Base-by-base conservation (phyloP, 2,888 invertebrate genomes). In the Myathropa florea region DNA sequence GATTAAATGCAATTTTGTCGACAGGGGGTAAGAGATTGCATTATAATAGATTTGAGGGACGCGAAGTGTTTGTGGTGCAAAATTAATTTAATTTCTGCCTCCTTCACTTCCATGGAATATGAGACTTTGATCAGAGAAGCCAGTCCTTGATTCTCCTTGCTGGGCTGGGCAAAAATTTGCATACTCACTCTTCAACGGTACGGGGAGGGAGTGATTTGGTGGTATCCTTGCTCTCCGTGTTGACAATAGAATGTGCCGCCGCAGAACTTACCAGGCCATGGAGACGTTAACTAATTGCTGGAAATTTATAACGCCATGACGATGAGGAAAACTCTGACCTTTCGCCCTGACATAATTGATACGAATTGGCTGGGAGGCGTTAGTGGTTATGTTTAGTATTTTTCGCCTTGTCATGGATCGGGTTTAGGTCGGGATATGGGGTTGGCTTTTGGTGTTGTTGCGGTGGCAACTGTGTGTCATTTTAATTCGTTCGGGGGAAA, bases 251-350 rank as follows among this genome's bases (percentile, higher is more conserved):
- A 46, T 46, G 46, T 18, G 46, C 46, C 0, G 46, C 18, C 0
- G 46, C 18, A 23, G 23, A 21, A 53, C 18, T 59, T 64, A 23
- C 28, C 59, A 12, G 36, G 53, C 73, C 39, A 64, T 14, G n/a
- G 75, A 60, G 65, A 26, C 53, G 33, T n/a, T 53, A 55, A 57
- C 39, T 76, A 78, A 76, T 76, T 65, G 60, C 55, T 28, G 60
- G n/a, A 65, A 83, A 83, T 73, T 73, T 73, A 30, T 67, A 61
- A 80, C 55, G 53, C 30, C 53, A 55, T 39, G 65, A 71, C 55
- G 46, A 78, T 78, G 78, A 59, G 55, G 60, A 55, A 73, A 79
- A 70, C 65, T 79, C 61, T 79, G 70, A 79, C 79, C 79, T 75
- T 81, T 79, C 21, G 36, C 53, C 46, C 55, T 70, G 23, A 75